These are phyloP conservation scores for Drosophila cognata DNA, from an alignment of 2,888 invertebrate species.

Conservation along the genomic window DNA sequence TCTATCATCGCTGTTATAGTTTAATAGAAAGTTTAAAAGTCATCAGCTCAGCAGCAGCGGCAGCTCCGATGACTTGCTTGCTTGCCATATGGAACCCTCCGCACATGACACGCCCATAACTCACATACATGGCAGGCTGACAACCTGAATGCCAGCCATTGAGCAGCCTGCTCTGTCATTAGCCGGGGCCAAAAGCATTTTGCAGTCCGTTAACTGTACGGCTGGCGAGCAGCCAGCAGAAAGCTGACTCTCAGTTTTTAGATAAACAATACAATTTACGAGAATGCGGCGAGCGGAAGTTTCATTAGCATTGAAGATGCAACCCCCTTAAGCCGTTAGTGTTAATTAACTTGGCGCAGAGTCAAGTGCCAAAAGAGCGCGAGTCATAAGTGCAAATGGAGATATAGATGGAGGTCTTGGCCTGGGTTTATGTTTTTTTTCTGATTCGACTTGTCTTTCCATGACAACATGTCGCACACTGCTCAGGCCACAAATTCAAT, in stretches of 20 bases:
- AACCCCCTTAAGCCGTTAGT: conserved; percentile 51
- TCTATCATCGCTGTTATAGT: conserved; percentile 80
- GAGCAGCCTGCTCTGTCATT: conserved; percentile 24
- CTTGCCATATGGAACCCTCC: conserved; percentile 55
- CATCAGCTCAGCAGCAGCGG: conserved; percentile 58
- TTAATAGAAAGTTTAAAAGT: conserved; percentile 80
- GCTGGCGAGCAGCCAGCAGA: conserved; percentile 53
- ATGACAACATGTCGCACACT: conserved; percentile 42
- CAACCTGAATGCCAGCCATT: conserved; percentile 20
- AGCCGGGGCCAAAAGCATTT: conserved; percentile 38
- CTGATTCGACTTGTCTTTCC: not conserved
- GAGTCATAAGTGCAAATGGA: conserved; percentile 33
- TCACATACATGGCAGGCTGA: conserved; percentile 30
- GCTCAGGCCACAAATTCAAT: conserved; percentile 67
- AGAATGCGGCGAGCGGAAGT: conserved; percentile 53
- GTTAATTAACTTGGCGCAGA: conserved; percentile 76
- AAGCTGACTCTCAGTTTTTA: conserved; percentile 25
- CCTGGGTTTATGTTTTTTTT: not conserved
- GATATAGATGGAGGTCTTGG: conserved; percentile 3
- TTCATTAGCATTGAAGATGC: conserved; percentile 73
- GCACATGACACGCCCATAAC: conserved; percentile 47
- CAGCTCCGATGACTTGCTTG: conserved; percentile 72
- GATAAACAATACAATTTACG: conserved; percentile 77
- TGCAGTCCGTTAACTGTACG: conserved; percentile 47
- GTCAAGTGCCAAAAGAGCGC: conserved; percentile 64